A percentile compares a stretch with the other conserved stretches of the same genome.
Evolutionary conservation across 2,797 vertebrate genomes (phyloP).

Genomic region (Hoplostethus atlanticus): DNA sequence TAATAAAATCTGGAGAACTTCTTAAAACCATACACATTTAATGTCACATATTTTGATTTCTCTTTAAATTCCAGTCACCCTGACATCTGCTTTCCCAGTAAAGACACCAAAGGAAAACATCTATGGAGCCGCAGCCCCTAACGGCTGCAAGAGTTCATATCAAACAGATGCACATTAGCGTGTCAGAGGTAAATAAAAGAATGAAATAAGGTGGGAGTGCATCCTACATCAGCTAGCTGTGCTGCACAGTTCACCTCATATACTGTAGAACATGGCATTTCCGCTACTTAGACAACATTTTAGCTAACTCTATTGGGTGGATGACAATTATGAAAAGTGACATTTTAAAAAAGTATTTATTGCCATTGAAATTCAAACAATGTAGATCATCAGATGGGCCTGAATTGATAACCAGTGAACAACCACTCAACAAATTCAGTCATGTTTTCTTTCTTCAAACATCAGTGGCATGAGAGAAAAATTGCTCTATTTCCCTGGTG

Average conservation of each 20-base stretch:
- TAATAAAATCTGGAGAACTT: neutral
- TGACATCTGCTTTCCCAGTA: neutral
- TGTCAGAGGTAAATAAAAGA: constrained; percentile 57
- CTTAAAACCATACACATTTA: neutral
- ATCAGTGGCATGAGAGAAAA: constrained; percentile 69
- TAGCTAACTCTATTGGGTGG: constrained; percentile 46
- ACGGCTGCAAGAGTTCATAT: constrained; percentile 15
- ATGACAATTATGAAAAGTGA: constrained; percentile 44
- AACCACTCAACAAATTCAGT: constrained; percentile 70
- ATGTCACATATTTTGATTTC: neutral
- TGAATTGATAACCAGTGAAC: constrained; percentile 60
- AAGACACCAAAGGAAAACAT: neutral
- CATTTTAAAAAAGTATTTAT: constrained; percentile 31
- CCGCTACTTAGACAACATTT: constrained; percentile 38
- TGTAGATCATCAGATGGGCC: constrained; percentile 39
- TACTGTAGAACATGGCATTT: neutral
- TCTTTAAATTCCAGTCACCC: neutral
- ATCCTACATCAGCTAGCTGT: constrained; percentile 44
- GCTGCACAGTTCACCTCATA: too few species aligned
- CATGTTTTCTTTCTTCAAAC: constrained; percentile 64
- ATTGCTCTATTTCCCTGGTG: constrained; percentile 81
- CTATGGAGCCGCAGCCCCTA: neutral
- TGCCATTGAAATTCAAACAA: constrained; percentile 53
- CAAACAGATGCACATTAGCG: constrained; percentile 24
- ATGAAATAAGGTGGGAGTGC: constrained; percentile 42